These are phyloP conservation scores for Ispidina lecontei DNA, from an alignment of 2,797 vertebrate species.

Conservation along the genomic window DNA sequence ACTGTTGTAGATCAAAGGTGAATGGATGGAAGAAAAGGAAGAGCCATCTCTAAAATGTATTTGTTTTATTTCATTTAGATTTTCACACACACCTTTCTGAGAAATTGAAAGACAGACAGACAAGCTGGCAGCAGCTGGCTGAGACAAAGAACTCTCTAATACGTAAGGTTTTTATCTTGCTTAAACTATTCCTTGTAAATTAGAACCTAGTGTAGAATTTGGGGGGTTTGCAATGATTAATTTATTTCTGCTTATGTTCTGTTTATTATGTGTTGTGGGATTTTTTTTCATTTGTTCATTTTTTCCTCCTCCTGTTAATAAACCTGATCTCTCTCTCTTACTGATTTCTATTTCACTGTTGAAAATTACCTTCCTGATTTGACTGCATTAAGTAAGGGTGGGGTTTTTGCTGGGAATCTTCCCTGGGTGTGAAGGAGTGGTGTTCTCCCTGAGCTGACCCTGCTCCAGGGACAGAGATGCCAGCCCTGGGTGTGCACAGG, in stretches of 20 bases:
- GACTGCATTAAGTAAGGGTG: background rate
- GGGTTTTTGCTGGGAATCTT: background rate
- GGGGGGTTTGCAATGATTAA: background rate
- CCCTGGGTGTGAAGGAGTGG: background rate
- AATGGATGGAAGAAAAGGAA: background rate
- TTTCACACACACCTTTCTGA: conserved; percentile 79
- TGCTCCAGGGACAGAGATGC: background rate
- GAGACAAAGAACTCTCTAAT: conserved; percentile 79
- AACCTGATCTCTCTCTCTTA: background rate
- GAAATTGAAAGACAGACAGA: conserved; percentile 80
- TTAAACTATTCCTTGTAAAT: conserved; percentile 53
- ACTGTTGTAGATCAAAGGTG: background rate
- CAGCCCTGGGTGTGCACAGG: background rate
- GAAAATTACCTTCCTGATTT: background rate
- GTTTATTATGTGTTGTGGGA: background rate
- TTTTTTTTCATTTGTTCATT: background rate
- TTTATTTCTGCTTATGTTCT: background rate
- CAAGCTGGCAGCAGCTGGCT: conserved; percentile 79
- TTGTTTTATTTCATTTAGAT: conserved; percentile 78
- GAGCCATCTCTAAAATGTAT: conserved; percentile 68
- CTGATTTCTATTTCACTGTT: background rate
- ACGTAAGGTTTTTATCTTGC: conserved; percentile 77
- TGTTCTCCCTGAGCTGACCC: background rate
- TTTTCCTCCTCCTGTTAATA: background rate
- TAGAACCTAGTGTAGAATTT: conserved; percentile 29